Percentiles rank a stretch among this genome's conserved stretches.
These are phyloP conservation scores for Achlya flavicornis DNA, from an alignment of 2,888 invertebrate genomes.

Conservation along the genomic window DNA sequence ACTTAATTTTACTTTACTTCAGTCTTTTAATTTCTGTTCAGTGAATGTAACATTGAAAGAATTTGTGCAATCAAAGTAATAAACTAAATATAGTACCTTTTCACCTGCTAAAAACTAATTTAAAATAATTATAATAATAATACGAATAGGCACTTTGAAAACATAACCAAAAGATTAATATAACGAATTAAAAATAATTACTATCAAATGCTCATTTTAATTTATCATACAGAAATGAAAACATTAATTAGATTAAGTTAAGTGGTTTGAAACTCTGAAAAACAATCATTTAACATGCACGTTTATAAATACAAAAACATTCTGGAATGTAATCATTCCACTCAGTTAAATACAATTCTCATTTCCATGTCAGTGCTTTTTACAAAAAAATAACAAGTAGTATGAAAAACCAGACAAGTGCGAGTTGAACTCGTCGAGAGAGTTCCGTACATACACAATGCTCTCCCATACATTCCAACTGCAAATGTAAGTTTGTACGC, in stretches of 20 bases:
- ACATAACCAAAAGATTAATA: not conserved
- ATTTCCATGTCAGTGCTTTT: constrained; percentile 3
- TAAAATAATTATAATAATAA: too few species aligned
- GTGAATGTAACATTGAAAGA: too few species aligned
- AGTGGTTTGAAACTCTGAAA: not conserved
- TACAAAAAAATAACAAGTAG: not conserved
- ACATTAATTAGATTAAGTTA: not conserved
- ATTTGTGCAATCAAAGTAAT: too few species aligned
- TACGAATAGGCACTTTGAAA: too few species aligned
- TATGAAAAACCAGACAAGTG: not conserved
- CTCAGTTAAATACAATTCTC: constrained; percentile 12
- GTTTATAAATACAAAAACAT: constrained; percentile 9
- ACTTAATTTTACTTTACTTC: not conserved
- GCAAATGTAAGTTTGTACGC: too few species aligned
- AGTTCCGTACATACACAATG: too few species aligned
- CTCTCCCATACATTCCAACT: too few species aligned
- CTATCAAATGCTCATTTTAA: not conserved
- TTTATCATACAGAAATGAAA: not conserved
- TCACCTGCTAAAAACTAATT: too few species aligned
- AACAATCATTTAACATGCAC: not conserved
- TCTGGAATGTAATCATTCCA: constrained; percentile 8
- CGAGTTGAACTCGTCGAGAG: too few species aligned
- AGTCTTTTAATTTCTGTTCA: too few species aligned
- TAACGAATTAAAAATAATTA: not conserved
- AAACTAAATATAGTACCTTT: too few species aligned